Base-by-base conservation (phyloP, 1,140 invertebrate species). In the Cepaea nemoralis region DNA sequence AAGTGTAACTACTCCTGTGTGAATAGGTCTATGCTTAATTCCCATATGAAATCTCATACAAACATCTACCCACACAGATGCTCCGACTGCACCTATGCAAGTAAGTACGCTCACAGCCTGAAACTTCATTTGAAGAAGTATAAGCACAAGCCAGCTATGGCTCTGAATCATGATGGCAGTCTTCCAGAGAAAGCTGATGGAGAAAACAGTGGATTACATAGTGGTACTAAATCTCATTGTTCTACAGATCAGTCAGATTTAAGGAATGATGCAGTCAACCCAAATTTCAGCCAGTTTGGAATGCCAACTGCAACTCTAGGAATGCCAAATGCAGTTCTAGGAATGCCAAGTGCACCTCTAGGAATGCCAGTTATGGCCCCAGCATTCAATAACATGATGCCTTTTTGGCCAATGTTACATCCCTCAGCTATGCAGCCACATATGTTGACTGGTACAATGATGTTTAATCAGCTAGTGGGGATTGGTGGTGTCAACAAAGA, bases 1-100 rank as follows among this genome's bases (percentile, higher is more conserved):
- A 95, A 98, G 80, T 92, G 91, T 81, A 91, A 92, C 85, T 92
- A 92, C 83, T 86, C 89, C 10, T 99, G 98, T 89, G 98, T 99
- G 5, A 99, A 99, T 92, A 99, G 99, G 90, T 99, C 98, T 0
- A 99, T 99, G 99, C 93, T 99, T 16, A 99, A 99, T 89, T 98
- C 97, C 0, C 99, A 99, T 88, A 94, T 99, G 86, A 99, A 99
- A 90, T 98, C 97, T 0, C 99, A 99, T 90, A 99, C 97, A 0
- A 97, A 96, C 82, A 92, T 99, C 0, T 99, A 99, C 88, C 98
- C 98, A 87, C 99, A 98, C 90, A 94, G 96, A 39, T 99, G 99
- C 89, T 93, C 94, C 0, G 95, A 98, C 88, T 99, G 99, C 90
- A 94, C 94, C n/a, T 99, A 99, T 89, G 97, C 96, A 1, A 99